Evolutionary conservation across 2,113 vertebrate genomes (phyloP).

Genomic region (Varanus komodoensis): DNA sequence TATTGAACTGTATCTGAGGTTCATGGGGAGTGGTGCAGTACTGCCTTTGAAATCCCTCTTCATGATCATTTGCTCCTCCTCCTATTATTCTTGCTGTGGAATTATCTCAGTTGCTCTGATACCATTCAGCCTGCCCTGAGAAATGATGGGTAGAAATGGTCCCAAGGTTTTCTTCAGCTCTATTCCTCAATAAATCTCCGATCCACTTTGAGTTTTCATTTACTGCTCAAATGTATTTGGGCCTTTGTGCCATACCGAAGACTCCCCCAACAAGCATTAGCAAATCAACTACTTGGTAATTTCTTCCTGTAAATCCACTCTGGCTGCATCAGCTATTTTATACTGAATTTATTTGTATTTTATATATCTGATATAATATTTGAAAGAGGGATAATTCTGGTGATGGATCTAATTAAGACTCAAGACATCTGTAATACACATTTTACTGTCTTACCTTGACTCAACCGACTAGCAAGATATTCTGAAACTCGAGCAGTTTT

Average conservation of each 20-base stretch:
- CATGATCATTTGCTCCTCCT: slow-evolving; percentile 65
- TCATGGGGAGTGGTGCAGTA: slow-evolving; percentile 12
- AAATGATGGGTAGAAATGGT: slow-evolving; percentile 57
- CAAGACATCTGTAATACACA: not conserved
- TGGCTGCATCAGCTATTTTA: not conserved
- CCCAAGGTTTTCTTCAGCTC: slow-evolving; percentile 32
- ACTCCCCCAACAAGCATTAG: slow-evolving; percentile 41
- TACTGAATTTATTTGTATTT: slow-evolving; percentile 15
- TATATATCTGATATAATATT: not conserved
- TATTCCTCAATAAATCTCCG: slow-evolving; percentile 50
- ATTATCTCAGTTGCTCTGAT: slow-evolving; percentile 53
- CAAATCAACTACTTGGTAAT: slow-evolving; percentile 33
- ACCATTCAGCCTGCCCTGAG: slow-evolving; percentile 48
- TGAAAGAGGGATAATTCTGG: not conserved
- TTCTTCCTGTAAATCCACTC: slow-evolving; percentile 17
- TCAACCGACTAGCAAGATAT: not conserved
- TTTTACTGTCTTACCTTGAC: not conserved
- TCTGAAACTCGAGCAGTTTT: not conserved
- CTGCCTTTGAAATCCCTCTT: slow-evolving; percentile 35
- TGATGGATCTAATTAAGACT: not conserved
- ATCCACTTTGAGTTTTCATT: slow-evolving; percentile 50
- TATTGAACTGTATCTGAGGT: not conserved
- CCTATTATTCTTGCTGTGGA: slow-evolving; percentile 59
- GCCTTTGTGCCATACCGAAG: slow-evolving; percentile 59
- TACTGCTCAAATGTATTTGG: slow-evolving; percentile 59